A percentile compares a stretch with the other conserved stretches of the same genome.
Evolutionary conservation across 2,888 invertebrate genomes (phyloP).

Genomic region (Heliconius ethilla): DNA sequence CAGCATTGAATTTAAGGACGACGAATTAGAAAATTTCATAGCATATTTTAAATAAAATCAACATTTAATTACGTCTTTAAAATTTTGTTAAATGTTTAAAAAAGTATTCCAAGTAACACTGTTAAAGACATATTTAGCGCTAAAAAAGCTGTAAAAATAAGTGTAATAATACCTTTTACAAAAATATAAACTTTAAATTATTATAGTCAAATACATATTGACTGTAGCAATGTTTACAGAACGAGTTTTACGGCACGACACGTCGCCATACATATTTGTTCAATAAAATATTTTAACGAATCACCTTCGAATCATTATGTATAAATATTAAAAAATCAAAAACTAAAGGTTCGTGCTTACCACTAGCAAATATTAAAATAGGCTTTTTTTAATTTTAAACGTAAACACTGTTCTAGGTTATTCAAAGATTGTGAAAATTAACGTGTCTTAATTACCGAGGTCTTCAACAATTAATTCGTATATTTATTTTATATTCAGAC

Average conservation of each 20-base stretch:
- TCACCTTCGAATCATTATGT: conserved; percentile 28
- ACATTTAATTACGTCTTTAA: not conserved
- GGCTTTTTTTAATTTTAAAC: conserved; percentile 11
- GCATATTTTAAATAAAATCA: not conserved
- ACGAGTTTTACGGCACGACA: conserved; percentile 20
- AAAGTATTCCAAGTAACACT: too few species aligned
- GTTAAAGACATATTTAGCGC: too few species aligned
- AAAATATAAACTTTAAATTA: not conserved
- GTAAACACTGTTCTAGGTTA: conserved; percentile 30
- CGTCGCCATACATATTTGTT: conserved; percentile 13
- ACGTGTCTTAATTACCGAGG: conserved; percentile 15
- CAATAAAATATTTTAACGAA: conserved; percentile 25
- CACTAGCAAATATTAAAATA: conserved; percentile 28
- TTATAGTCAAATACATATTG: conserved; percentile 3
- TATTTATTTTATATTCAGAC: not conserved
- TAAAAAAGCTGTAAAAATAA: too few species aligned
- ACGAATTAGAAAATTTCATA: not conserved
- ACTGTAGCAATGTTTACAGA: conserved; percentile 20
- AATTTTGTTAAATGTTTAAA: not conserved
- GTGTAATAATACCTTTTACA: not conserved
- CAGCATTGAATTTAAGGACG: too few species aligned
- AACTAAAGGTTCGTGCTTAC: conserved; percentile 7
- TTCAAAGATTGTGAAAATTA: conserved; percentile 23
- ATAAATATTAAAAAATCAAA: conserved; percentile 16
- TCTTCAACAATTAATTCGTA: not conserved